phyloP scores from a whole-genome alignment of 2,113 vertebrate species.

The Xiphophorus maculatus region DNA sequence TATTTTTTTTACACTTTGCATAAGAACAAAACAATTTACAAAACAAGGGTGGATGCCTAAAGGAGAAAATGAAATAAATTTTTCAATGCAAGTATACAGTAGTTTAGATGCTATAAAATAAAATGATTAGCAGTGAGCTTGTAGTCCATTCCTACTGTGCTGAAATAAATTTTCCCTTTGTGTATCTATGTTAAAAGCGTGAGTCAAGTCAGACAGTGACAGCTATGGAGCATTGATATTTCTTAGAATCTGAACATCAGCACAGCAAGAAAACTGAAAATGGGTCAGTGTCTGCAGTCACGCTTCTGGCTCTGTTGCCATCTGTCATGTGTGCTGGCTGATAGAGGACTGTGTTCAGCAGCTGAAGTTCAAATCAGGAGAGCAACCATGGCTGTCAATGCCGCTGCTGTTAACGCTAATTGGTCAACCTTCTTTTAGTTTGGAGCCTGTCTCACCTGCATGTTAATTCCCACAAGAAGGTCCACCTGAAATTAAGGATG shows the following conservation, averaged over 20 bases:
- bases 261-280: constrained; percentile 43
- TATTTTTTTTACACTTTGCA: too few species aligned
- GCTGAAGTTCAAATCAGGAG: constrained; percentile 14
- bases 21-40: too few species aligned
- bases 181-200: constrained; percentile 1
- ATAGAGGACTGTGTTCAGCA: constrained; percentile 14
- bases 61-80: not conserved
- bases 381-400: constrained; percentile 1
- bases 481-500: constrained; percentile 8
- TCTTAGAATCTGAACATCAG: constrained; percentile 31
- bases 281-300: constrained; percentile 48
- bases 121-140: not conserved
- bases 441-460: not conserved
- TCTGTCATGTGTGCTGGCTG: not conserved
- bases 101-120: too few species aligned
- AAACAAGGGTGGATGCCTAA: not conserved
- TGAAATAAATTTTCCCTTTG: not conserved
- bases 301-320: not conserved
- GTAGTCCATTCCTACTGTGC: not conserved
- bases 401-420: not conserved
- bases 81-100: too few species aligned
- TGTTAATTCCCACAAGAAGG: constrained; percentile 5
- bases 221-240: constrained; percentile 48
- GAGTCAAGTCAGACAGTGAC: constrained; percentile 21
- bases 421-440: not conserved